Conservation (phyloP, 1,140 invertebrate species). For the Dendrolimus punctatus region DNA sequence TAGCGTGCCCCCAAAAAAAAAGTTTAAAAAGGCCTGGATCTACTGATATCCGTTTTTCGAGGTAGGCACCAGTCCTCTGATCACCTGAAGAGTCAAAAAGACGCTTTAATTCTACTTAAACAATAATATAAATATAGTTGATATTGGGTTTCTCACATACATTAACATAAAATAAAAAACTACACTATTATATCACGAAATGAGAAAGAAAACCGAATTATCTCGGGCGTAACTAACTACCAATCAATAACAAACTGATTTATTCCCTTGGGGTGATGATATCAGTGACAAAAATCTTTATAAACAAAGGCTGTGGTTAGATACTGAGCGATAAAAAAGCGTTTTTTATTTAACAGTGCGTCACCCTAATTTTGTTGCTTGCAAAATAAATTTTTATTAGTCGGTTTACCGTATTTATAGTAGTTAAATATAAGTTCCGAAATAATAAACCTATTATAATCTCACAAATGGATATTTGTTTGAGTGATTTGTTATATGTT, state of each 20-base stretch:
- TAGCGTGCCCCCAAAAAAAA: too few relatives aligned
- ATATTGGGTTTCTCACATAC: constrained; percentile 15
- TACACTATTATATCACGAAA: constrained; percentile 18
- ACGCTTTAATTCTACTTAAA: neutral
- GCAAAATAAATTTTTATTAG: too few relatives aligned
- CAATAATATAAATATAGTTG: constrained; percentile 2
- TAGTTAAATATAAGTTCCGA: too few relatives aligned
- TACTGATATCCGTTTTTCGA: too few relatives aligned
- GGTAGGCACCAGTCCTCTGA: too few relatives aligned
- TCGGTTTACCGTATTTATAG: too few relatives aligned
- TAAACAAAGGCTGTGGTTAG: constrained; percentile 4
- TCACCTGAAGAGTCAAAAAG: too few relatives aligned
- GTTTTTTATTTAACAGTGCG: neutral
- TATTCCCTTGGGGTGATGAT: constrained; percentile 36
- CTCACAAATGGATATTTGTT: too few relatives aligned
- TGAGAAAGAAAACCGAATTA: constrained; percentile 32
- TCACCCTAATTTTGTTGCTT: too few relatives aligned
- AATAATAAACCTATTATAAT: too few relatives aligned
- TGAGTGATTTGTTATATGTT: too few relatives aligned
- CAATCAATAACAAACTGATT: constrained; percentile 64
- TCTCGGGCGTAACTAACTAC: constrained; percentile 49
- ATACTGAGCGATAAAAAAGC: constrained; percentile 4
- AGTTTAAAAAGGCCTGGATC: too few relatives aligned
- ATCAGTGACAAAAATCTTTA: constrained; percentile 24
- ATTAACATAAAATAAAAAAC: constrained; percentile 31